These are phyloP conservation scores for Sitta europaea DNA, from an alignment of 2,113 vertebrate genomes.

Conservation along the genomic window DNA sequence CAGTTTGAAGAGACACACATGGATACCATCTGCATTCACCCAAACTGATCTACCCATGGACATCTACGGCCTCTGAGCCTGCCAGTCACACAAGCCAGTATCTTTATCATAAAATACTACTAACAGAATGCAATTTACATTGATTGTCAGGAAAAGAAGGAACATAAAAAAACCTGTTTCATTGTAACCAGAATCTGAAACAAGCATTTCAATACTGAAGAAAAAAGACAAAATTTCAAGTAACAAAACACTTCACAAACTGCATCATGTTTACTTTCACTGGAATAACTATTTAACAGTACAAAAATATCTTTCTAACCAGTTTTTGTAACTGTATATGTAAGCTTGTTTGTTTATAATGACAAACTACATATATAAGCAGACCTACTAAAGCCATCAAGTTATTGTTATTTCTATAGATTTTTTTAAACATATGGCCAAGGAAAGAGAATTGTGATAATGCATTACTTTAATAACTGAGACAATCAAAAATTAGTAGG, in stretches of 20 bases:
- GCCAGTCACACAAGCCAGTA: neutral
- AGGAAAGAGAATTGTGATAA: neutral
- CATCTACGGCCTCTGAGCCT: neutral
- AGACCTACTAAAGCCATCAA: neutral
- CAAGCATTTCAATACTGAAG: neutral
- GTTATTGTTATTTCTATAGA: neutral
- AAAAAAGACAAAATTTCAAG: neutral
- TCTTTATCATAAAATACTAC: neutral
- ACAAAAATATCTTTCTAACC: neutral
- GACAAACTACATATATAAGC: neutral
- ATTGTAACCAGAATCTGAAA: neutral
- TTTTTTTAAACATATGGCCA: neutral
- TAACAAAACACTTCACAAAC: neutral
- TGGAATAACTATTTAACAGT: neutral
- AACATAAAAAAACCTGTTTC: neutral
- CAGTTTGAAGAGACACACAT: rapidly evolving
- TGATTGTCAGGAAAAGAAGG: neutral
- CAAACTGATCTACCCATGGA: neutral
- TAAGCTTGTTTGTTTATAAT: neutral
- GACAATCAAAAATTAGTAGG: neutral
- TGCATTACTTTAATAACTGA: neutral
- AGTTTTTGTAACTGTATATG: neutral
- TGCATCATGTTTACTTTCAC: neutral
- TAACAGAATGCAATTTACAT: neutral
- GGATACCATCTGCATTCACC: neutral